Conservation (phyloP, 2,888 invertebrate species). For the Rhogogaster chlorosoma region DNA sequence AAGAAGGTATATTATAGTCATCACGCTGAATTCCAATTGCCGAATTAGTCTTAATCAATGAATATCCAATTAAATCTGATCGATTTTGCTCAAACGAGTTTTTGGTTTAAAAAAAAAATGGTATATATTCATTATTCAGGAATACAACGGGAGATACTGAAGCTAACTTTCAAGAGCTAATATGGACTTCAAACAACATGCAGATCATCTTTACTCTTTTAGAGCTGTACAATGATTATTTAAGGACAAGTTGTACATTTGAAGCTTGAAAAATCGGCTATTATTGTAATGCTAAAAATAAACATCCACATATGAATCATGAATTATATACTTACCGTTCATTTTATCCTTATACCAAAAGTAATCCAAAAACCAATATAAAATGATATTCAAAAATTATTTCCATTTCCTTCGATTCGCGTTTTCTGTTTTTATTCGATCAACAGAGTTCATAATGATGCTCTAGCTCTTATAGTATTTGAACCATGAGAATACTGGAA, state of each 20-base stretch:
- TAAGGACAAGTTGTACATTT: not conserved
- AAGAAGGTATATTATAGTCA: conserved; percentile 77
- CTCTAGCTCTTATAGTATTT: no score
- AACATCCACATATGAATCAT: not conserved
- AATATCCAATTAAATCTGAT: no score
- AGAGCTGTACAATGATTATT: not conserved
- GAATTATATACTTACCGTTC: not conserved
- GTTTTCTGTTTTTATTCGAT: not conserved
- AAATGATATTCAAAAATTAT: not conserved
- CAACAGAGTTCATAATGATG: no score
- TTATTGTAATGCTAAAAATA: not conserved
- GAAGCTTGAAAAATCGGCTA: not conserved
- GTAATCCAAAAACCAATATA: not conserved
- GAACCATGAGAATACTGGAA: no score
- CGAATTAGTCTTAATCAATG: not conserved
- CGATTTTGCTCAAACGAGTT: not conserved
- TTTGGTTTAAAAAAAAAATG: conserved; percentile 32
- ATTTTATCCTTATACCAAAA: not conserved
- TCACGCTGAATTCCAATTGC: not conserved
- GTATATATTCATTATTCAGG: no score
- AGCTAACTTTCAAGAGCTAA: conserved; percentile 76
- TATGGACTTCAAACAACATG: not conserved
- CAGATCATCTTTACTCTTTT: not conserved
- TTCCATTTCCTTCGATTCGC: not conserved
- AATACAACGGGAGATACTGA: conserved; percentile 82